Conservation (phyloP, 2,113 vertebrate species). For the Cephalophus harveyi region DNA sequence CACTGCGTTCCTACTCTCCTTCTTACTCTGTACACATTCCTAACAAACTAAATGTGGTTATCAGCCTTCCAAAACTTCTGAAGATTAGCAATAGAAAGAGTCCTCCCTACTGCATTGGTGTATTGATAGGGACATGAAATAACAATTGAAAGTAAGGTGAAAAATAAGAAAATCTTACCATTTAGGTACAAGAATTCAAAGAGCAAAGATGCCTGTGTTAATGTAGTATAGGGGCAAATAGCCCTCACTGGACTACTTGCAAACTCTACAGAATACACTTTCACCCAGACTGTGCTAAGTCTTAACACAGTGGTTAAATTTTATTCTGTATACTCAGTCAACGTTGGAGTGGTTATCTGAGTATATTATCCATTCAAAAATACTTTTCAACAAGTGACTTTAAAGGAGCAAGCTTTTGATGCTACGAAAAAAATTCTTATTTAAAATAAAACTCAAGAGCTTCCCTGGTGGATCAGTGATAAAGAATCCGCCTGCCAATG, state of each 20-base stretch:
- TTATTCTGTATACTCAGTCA: neutral
- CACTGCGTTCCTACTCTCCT: rapidly evolving
- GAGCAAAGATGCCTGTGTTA: neutral
- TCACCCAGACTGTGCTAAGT: neutral
- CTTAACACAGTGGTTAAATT: neutral
- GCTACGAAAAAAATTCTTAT: neutral
- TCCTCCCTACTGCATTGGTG: neutral
- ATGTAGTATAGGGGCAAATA: rapidly evolving
- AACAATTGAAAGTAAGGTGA: neutral
- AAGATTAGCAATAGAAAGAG: neutral
- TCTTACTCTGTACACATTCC: too few species aligned
- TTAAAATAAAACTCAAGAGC: neutral
- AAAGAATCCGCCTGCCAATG: neutral
- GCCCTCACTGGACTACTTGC: neutral
- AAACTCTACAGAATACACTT: neutral
- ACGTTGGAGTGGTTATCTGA: neutral
- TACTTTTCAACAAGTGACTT: neutral
- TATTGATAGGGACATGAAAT: neutral
- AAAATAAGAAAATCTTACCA: neutral
- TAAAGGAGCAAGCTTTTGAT: neutral
- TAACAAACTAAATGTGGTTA: neutral
- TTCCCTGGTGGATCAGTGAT: neutral
- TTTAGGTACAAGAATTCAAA: neutral
- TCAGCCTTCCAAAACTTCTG: neutral
- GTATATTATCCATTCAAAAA: neutral